phyloP scores from a whole-genome alignment of 2,113 vertebrate species.

The Vanacampus margaritifer region DNA sequence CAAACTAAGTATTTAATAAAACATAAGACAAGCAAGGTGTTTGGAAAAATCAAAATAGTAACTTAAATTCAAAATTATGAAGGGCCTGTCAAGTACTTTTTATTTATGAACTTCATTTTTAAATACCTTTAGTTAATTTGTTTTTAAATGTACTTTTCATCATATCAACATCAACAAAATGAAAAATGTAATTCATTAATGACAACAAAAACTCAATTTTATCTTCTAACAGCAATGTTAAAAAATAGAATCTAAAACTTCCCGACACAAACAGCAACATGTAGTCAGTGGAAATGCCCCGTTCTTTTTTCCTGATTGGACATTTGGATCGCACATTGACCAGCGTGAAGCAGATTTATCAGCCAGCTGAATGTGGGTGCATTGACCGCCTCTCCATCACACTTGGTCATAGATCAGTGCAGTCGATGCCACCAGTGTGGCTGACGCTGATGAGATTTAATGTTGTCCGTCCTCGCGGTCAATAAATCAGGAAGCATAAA shows the following conservation, averaged over 20 bases:
- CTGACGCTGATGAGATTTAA: slow-evolving; percentile 52
- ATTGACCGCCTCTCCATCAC: slow-evolving; percentile 49
- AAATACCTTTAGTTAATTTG: too few relatives aligned
- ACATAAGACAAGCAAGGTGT: too few relatives aligned
- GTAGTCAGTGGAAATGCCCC: background rate
- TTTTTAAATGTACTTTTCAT: too few relatives aligned
- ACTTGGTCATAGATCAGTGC: slow-evolving; percentile 51
- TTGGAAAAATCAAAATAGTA: too few relatives aligned
- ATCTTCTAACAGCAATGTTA: background rate
- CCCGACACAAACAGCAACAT: background rate
- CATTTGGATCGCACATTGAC: slow-evolving; percentile 24
- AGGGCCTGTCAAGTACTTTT: too few relatives aligned
- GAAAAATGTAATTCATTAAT: too few relatives aligned
- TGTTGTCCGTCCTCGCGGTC: slow-evolving; percentile 52
- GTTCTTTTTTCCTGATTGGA: background rate
- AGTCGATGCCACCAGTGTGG: slow-evolving; percentile 44
- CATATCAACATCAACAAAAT: too few relatives aligned
- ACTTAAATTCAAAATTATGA: too few relatives aligned
- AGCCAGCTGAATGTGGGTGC: slow-evolving; percentile 41
- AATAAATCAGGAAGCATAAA: slow-evolving; percentile 61
- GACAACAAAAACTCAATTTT: background rate
- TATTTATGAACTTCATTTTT: too few relatives aligned
- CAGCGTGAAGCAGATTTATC: slow-evolving; percentile 44
- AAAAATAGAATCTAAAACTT: background rate
- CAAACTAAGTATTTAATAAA: too few relatives aligned